phyloP scores from a whole-genome alignment of 2,113 vertebrate genomes.

The Zosterops borbonicus region DNA sequence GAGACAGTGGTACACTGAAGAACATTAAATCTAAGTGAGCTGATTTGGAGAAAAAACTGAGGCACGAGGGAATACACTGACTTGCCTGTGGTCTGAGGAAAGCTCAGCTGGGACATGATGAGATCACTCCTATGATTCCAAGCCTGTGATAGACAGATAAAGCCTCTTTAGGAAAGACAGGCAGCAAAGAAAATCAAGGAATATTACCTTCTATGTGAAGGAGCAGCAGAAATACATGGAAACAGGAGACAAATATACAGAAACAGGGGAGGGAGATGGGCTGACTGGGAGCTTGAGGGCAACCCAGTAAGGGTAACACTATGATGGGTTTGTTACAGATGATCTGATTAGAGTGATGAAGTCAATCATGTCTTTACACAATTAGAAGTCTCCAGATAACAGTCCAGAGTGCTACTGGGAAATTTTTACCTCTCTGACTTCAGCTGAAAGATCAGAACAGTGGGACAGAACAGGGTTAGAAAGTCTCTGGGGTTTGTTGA shows the following conservation, averaged over 20 bases:
- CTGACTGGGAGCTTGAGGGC: not conserved
- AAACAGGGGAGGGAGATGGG: not conserved
- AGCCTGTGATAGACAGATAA: not conserved
- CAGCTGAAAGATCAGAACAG: not conserved
- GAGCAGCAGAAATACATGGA: not conserved
- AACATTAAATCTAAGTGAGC: not conserved
- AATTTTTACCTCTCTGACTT: not conserved
- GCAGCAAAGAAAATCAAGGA: not conserved
- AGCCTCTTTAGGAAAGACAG: not conserved
- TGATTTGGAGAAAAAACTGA: not conserved
- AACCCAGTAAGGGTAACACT: not conserved
- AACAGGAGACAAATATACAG: not conserved
- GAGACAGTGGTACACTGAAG: not conserved
- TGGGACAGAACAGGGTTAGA: not conserved
- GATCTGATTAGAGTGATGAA: not conserved
- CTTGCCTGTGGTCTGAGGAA: not conserved
- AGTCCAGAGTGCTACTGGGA: not conserved
- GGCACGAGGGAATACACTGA: fast-evolving
- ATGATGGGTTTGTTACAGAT: not conserved
- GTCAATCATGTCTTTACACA: not conserved
- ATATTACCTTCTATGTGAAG: not conserved
- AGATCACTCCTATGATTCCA: not conserved
- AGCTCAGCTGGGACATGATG: not conserved
- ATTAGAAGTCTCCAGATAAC: not conserved
- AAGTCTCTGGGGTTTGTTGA: not conserved